These are phyloP conservation scores for Danio rerio DNA, from an alignment of 2,113 vertebrate species.

Conservation along the genomic window DNA sequence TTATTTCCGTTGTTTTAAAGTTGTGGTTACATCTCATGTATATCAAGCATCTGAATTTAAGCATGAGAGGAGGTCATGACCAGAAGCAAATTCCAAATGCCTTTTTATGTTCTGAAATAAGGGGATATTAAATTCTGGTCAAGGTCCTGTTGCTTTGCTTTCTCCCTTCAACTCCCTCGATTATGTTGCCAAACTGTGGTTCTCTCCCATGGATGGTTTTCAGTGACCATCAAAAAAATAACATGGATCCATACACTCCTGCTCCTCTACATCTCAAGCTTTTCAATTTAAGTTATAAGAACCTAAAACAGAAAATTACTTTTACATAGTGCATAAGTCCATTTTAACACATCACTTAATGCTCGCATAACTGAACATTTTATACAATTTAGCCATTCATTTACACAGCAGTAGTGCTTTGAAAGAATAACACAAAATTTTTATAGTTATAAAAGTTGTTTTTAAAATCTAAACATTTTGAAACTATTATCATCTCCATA, in stretches of 20 bases:
- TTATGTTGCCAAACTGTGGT: neutral
- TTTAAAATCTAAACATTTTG: no score
- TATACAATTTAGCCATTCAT: no score
- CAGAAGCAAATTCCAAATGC: neutral
- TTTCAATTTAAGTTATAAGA: neutral
- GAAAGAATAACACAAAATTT: no score
- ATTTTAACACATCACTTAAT: no score
- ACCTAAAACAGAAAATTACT: no score
- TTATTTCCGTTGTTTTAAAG: neutral
- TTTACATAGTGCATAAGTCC: no score
- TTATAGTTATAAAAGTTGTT: no score
- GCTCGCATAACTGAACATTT: no score
- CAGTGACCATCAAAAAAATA: conserved; percentile 14
- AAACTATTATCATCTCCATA: no score
- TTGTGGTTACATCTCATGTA: conserved; percentile 4
- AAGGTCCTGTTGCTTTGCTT: neutral
- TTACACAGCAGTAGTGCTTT: no score
- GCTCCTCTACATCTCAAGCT: neutral
- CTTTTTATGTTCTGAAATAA: conserved; percentile 5
- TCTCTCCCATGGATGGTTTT: neutral
- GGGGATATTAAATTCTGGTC: neutral
- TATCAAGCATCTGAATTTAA: neutral
- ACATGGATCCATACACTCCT: neutral
- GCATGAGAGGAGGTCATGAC: neutral
- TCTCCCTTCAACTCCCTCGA: neutral